Conservation (phyloP, 2,888 invertebrate genomes). For the Phytoseiulus persimilis region DNA sequence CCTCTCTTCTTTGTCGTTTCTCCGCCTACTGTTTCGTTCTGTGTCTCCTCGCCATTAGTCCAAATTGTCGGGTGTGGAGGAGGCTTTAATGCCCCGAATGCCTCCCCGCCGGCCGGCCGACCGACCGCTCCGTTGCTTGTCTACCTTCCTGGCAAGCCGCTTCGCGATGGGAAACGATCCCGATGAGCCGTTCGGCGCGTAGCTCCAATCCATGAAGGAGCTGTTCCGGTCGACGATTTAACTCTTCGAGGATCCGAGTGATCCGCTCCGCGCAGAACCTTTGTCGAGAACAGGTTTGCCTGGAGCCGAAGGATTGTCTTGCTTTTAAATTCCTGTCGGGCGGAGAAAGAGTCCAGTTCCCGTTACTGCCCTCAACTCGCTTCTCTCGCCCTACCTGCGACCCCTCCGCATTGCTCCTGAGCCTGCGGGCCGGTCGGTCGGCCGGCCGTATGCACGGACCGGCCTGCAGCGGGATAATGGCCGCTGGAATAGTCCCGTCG, state of each 20-base stretch:
- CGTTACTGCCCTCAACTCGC: not conserved
- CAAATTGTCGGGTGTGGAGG: not conserved
- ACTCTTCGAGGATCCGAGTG: not conserved
- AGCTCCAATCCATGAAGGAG: not conserved
- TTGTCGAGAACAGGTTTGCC: constrained; percentile 31
- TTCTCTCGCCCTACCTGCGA: not conserved
- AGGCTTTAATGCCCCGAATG: constrained; percentile 5
- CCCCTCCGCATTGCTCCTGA: not conserved
- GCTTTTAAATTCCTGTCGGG: constrained; percentile 37
- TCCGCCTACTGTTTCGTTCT: constrained; percentile 5
- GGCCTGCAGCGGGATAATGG: not conserved
- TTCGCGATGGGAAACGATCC: not conserved
- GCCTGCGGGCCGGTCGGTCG: not conserved
- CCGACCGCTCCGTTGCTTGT: not conserved
- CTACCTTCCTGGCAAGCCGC: not conserved
- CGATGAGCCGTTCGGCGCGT: not conserved
- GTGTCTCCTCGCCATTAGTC: not conserved
- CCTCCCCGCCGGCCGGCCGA: not conserved
- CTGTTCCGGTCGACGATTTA: not conserved
- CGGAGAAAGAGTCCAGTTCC: not conserved
- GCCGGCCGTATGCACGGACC: not conserved
- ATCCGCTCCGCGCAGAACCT: not conserved
- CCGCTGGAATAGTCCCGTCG: not conserved
- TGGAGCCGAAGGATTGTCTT: constrained; percentile 38
- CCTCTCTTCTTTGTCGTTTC: not conserved